phyloP scores from a whole-genome alignment of 2,888 invertebrate species.

The Clitarchus hookeri region DNA sequence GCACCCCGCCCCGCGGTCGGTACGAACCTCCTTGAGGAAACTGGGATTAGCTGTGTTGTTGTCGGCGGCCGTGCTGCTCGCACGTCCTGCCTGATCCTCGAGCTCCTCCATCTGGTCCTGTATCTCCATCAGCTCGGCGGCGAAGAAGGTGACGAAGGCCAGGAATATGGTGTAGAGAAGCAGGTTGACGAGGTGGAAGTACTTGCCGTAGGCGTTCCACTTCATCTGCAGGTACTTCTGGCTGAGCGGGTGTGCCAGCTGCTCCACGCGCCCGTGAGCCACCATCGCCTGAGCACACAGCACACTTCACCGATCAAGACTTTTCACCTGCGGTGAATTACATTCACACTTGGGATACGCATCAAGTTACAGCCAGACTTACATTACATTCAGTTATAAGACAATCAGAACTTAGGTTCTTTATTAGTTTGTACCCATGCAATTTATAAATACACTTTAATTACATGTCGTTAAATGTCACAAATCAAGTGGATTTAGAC shows the following conservation, averaged over 20 bases:
- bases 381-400: too few species aligned
- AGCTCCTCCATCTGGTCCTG: not conserved
- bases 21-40: not conserved
- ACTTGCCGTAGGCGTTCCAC: constrained; percentile 90
- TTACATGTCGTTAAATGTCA: too few species aligned
- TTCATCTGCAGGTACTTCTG: constrained; percentile 90
- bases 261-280: constrained; percentile 79
- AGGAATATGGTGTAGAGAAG: constrained; percentile 80
- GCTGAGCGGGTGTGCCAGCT: constrained; percentile 82
- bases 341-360: too few species aligned
- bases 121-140: constrained; percentile 68
- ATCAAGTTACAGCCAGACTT: too few species aligned
- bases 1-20: too few species aligned
- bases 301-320: too few species aligned
- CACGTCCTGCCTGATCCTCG: not conserved
- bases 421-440: too few species aligned
- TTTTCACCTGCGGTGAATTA: too few species aligned
- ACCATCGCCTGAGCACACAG: constrained; percentile 75
- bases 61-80: not conserved
- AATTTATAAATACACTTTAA: too few species aligned
- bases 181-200: constrained; percentile 80
- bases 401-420: too few species aligned
- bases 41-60: not conserved
- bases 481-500: too few species aligned
- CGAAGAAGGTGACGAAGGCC: constrained; percentile 75